Base-by-base conservation (phyloP, 2,113 vertebrate species). In the Dicrurus megarhynchus region DNA sequence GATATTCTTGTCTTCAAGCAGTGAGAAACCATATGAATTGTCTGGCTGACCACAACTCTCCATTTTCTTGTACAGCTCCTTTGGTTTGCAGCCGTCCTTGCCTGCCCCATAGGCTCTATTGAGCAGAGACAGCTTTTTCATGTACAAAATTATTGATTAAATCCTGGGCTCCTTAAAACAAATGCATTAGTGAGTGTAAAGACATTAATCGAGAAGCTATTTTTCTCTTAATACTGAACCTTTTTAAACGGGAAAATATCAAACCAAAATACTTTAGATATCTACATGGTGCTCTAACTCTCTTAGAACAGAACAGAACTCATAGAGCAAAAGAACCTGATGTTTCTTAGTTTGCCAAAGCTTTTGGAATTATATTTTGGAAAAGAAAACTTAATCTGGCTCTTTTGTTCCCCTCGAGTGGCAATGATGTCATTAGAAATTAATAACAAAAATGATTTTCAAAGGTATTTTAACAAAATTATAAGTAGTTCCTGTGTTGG, bases 11-110 rank as follows among this genome's bases (percentile, higher is more conserved):
- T 14, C 27, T 56, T 27, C 4, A 17, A 28, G 32, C 52, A 60
- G 44, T 61, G 75, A 63, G 16, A 78, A 17, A 32, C 4, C 3
- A 5, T 13, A 37, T 4, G 12, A 83, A 33, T 26, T 39, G 1
- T 84, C 23, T 53, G 44, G 6, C 26, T 63, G 75, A 32, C 44
- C 35, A 55, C 3, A 27, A 17, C 32, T 37, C 5, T 21, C 32
- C 7, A 1, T 35, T 59, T 69, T 41, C 32, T 53, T 85, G 16
- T 27, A 37, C 0, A 2, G 3, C 27, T 63, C 15, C 3, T 2
- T 44, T 6, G 1, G 13, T 82, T 81, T 91, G 19, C 28, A 49
- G 17, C 4, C 2, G 1, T 28, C 33, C 33, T 13, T 17, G 17
- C 1, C 2, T 79, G 13, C 11, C 61, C 32, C 39, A 17, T 9